These are phyloP conservation scores for Cephonodes hylas DNA, from an alignment of 2,888 invertebrate genomes.

Conservation along the genomic window DNA sequence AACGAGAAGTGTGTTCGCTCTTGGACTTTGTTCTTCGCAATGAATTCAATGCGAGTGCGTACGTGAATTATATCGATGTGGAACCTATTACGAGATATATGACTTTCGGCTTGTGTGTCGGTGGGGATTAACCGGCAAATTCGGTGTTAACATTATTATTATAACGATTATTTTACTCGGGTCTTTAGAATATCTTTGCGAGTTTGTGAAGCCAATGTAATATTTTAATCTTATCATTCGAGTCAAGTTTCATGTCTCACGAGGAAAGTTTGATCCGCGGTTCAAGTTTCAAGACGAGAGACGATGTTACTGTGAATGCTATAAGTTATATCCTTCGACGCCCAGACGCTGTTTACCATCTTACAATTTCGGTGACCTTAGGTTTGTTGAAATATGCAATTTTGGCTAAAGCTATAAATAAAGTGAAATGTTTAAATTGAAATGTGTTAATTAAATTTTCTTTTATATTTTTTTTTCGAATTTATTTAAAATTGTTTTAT, in stretches of 20 bases:
- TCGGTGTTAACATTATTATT: constrained; percentile 46
- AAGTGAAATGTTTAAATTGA: background rate
- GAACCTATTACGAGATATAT: constrained; percentile 12
- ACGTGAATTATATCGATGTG: background rate
- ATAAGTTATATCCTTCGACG: constrained; percentile 28
- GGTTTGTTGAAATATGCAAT: background rate
- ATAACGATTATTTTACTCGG: constrained; percentile 46
- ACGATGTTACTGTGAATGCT: constrained; percentile 49
- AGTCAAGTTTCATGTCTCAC: constrained; percentile 71
- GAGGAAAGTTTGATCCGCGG: constrained; percentile 70
- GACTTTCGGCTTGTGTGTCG: constrained; percentile 15
- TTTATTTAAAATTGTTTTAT: no score
- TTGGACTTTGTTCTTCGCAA: constrained; percentile 32
- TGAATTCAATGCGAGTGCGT: constrained; percentile 14
- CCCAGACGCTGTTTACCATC: constrained; percentile 18
- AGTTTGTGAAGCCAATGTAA: constrained; percentile 66
- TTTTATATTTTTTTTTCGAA: background rate
- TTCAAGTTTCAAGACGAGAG: constrained; percentile 63
- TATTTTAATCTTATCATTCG: constrained; percentile 77
- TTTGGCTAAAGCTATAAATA: background rate
- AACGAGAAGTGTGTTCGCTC: constrained; percentile 35
- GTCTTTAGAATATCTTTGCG: constrained; percentile 47
- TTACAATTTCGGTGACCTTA: background rate
- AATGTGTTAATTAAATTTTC: background rate
- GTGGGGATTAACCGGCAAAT: constrained; percentile 18